These are phyloP conservation scores for Falcunculus frontatus DNA, from an alignment of 2,113 vertebrate species.

Conservation along the genomic window DNA sequence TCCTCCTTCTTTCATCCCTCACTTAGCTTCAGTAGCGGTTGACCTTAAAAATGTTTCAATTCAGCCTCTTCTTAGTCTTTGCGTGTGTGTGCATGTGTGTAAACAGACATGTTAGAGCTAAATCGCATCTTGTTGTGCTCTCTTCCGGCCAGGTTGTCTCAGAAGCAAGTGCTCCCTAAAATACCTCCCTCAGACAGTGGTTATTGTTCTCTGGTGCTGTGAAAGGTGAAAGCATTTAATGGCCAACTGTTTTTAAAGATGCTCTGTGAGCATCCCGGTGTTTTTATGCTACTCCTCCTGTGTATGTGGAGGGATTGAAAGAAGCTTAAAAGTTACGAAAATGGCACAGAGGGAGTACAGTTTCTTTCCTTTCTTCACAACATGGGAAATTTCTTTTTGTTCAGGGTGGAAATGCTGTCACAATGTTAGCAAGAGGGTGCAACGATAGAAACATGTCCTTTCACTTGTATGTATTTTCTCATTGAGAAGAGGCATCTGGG, in stretches of 20 bases:
- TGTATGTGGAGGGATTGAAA: neutral
- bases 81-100: neutral
- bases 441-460: neutral
- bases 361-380: neutral
- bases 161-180: neutral
- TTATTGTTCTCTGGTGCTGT: neutral
- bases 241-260: neutral
- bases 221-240: neutral
- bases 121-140: rapidly evolving
- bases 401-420: neutral
- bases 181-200: neutral
- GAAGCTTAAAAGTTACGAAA: neutral
- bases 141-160: neutral
- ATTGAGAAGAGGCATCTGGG: neutral
- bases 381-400: neutral
- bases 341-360: neutral
- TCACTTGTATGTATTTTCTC: neutral
- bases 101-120: neutral
- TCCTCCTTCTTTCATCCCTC: neutral
- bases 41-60: neutral
- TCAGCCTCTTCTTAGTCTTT: neutral
- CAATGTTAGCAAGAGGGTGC: neutral
- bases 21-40: neutral
- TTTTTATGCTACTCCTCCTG: neutral
- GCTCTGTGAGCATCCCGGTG: neutral